Percentiles rank a stretch among this genome's conserved stretches.
Evolutionary conservation across 2,797 vertebrate genomes (phyloP).

Genomic region (Siniperca obscura): DNA sequence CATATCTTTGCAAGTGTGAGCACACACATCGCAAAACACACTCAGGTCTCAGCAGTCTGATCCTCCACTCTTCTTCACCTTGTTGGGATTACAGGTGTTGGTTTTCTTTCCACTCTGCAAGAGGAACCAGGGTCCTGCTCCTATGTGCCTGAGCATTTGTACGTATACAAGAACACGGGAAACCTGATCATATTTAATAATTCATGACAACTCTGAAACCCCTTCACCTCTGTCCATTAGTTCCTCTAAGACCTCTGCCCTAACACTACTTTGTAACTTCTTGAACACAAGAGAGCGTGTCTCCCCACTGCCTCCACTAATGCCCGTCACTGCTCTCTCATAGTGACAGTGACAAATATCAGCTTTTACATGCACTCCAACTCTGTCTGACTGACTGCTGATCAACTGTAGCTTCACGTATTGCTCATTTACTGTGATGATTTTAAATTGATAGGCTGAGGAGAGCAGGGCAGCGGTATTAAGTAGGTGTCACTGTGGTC

Average conservation of each 20-base stretch:
- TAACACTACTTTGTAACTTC: slow-evolving; percentile 77
- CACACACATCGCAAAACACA: slow-evolving; percentile 37
- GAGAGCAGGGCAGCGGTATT: not conserved
- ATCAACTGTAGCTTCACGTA: not conserved
- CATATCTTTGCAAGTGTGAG: slow-evolving; percentile 17
- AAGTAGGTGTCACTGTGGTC: slow-evolving; percentile 48
- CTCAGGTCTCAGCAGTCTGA: slow-evolving; percentile 4
- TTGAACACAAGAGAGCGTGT: slow-evolving; percentile 71
- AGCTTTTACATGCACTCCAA: slow-evolving; percentile 37
- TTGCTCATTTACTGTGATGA: slow-evolving; percentile 15
- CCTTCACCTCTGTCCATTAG: slow-evolving; percentile 79
- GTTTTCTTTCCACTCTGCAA: slow-evolving; percentile 86
- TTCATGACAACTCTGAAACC: slow-evolving; percentile 80
- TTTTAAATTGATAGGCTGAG: slow-evolving; percentile 2
- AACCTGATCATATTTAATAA: slow-evolving; percentile 85
- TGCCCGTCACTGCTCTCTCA: slow-evolving; percentile 16
- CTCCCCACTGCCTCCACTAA: slow-evolving; percentile 34
- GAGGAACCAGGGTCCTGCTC: slow-evolving; percentile 68
- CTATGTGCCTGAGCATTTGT: slow-evolving; percentile 53
- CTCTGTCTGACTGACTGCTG: slow-evolving; percentile 6
- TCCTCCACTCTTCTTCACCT: slow-evolving; percentile 58
- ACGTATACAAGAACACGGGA: slow-evolving; percentile 65
- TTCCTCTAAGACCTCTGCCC: slow-evolving; percentile 78
- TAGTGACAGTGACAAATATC: slow-evolving; percentile 54
- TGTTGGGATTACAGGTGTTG: slow-evolving; percentile 83